phyloP scores from a whole-genome alignment of 1,140 invertebrate species.

The Hyles vespertilio region DNA sequence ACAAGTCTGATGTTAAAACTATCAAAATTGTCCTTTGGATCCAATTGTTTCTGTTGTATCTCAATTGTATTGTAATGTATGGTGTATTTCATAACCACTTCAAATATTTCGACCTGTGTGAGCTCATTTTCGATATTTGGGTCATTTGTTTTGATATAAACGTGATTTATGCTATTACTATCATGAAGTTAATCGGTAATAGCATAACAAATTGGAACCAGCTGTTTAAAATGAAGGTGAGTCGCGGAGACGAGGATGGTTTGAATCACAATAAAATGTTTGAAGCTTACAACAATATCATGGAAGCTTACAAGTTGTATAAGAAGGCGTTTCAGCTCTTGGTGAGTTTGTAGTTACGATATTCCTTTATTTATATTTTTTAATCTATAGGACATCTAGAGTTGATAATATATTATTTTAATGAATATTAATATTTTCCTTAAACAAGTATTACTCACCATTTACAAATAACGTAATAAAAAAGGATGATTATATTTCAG shows the following conservation, averaged over 20 bases:
- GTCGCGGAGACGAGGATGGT: no score
- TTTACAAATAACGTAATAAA: no score
- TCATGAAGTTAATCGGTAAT: not conserved
- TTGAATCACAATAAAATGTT: not conserved
- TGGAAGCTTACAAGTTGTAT: slow-evolving; percentile 3
- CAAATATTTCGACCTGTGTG: not conserved
- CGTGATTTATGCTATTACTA: not conserved
- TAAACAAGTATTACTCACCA: no score
- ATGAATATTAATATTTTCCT: no score
- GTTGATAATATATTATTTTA: no score
- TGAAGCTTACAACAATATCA: not conserved
- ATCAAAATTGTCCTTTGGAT: slow-evolving; percentile 6
- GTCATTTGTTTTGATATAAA: slow-evolving; percentile 3
- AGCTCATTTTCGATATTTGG: not conserved
- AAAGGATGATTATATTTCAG: not conserved
- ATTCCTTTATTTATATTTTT: not conserved
- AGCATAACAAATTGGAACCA: no score
- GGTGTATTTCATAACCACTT: not conserved
- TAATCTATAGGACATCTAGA: not conserved
- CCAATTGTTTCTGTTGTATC: not conserved
- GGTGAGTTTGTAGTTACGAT: slow-evolving; percentile 8
- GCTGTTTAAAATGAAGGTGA: not conserved
- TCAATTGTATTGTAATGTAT: not conserved
- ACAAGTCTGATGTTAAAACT: not conserved
- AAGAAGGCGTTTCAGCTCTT: slow-evolving; percentile 6